Conservation (phyloP, 2,888 invertebrate species). For the Thyatira batis region DNA sequence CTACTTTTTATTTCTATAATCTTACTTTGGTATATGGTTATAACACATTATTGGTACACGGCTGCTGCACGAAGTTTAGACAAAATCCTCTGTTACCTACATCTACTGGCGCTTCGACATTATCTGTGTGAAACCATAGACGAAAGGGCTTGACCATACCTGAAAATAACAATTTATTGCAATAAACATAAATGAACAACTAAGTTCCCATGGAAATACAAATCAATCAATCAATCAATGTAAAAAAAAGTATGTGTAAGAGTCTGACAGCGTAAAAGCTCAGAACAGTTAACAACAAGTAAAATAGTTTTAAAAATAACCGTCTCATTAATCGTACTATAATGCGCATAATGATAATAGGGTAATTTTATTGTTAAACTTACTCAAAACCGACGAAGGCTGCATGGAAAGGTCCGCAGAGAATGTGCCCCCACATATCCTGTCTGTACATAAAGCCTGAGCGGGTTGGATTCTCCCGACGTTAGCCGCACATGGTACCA, state of each 20-base stretch:
- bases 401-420: slow-evolving; percentile 87
- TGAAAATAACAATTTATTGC: slow-evolving; percentile 52
- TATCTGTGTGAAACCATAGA: slow-evolving; percentile 89
- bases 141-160: slow-evolving; percentile 92
- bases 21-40: slow-evolving; percentile 20
- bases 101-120: slow-evolving; percentile 88
- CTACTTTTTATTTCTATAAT: neutral
- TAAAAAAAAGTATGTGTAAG: no score
- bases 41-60: slow-evolving; percentile 86
- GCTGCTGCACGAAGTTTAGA: slow-evolving; percentile 92
- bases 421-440: slow-evolving; percentile 92
- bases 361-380: no score
- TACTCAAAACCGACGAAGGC: slow-evolving; percentile 87
- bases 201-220: no score
- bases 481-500: slow-evolving; percentile 89
- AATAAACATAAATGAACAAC: neutral
- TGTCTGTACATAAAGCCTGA: slow-evolving; percentile 86
- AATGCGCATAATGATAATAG: no score
- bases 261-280: no score
- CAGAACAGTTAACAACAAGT: no score
- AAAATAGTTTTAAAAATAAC: no score
- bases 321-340: no score
- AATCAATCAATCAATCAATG: no score
- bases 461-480: slow-evolving; percentile 83
- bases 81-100: slow-evolving; percentile 91